Evolutionary conservation across 2,113 vertebrate genomes (phyloP), one percentile per base, ranked within the genome.

Genomic region (Crotophaga sulcirostris): DNA sequence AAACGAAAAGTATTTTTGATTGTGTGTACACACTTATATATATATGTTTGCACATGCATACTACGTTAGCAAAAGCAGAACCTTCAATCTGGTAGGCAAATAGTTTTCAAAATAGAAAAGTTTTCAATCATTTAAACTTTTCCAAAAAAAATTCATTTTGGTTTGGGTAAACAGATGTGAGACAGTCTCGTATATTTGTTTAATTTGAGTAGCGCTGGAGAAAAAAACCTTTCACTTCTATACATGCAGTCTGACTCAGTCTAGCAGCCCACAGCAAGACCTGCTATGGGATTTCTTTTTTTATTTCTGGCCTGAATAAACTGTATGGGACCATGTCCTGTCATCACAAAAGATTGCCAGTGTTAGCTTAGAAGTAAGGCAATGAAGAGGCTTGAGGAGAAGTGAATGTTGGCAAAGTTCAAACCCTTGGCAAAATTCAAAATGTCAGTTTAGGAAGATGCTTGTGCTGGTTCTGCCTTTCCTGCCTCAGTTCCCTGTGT

Each of bases 271-370:
- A 3, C 16, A 66, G 31, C 7, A 59, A 51, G 10, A 69, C 54
- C 55, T 62, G 10, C 38, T 36, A 2, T 15, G 8, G 17, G 28
- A 40, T n/a, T 21, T 55, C 34, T 20, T 49, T 66, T 63, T 49
- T 23, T 34, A 11, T 82, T 55, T 63, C 25, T 93, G 52, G 25
- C 13, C 11, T 59, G 17, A 62, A 13, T 19, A 5, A 77, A 23
- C 29, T 70, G 34, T 21, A 34, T 0, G 0, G 23, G 23, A 20
- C 28, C 0, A 0, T 74, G 29, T 72, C 42, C 17, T 60, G 21
- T 56, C 36, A n/a, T 72, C 44, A 49, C 7, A 56, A 45, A 89
- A 82, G 21, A 17, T 11, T 47, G 21, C 15, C 56, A 52, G 13
- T 21, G 18, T 64, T 70, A 24, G 29, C 34, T 90, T 63, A 49